Conservation (phyloP, 2,797 vertebrate genomes). For the Tragopan temminckii region DNA sequence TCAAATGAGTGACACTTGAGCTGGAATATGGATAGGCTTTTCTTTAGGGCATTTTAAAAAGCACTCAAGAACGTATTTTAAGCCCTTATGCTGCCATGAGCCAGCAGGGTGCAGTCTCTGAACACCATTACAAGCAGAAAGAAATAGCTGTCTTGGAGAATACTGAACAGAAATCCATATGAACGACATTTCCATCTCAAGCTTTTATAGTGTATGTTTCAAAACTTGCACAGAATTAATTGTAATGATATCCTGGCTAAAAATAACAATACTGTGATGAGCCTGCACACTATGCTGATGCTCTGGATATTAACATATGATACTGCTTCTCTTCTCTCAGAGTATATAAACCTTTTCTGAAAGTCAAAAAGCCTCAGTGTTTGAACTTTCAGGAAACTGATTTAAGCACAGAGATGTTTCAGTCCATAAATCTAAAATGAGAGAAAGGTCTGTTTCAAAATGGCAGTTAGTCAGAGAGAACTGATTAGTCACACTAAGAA, state of each 20-base stretch:
- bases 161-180: neutral
- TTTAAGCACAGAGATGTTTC: neutral
- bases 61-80: neutral
- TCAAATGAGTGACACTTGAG: neutral
- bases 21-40: neutral
- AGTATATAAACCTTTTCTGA: neutral
- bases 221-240: constrained; percentile 13
- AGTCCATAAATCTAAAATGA: neutral
- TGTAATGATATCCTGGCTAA: constrained; percentile 19
- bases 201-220: neutral
- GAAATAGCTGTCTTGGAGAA: neutral
- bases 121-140: neutral
- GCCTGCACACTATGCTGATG: neutral
- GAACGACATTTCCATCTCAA: neutral
- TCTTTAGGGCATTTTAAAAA: neutral
- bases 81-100: neutral
- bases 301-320: neutral
- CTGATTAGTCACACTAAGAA: neutral
- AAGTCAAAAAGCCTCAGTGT: neutral
- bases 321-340: constrained; percentile 3
- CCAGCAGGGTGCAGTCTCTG: constrained; percentile 76
- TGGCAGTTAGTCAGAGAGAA: neutral
- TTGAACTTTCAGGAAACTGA: neutral
- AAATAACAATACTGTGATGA: constrained; percentile 35
- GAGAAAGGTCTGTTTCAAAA: neutral